phyloP scores from a whole-genome alignment of 2,888 invertebrate genomes.

The Mesorhabditis spiculigera region DNA sequence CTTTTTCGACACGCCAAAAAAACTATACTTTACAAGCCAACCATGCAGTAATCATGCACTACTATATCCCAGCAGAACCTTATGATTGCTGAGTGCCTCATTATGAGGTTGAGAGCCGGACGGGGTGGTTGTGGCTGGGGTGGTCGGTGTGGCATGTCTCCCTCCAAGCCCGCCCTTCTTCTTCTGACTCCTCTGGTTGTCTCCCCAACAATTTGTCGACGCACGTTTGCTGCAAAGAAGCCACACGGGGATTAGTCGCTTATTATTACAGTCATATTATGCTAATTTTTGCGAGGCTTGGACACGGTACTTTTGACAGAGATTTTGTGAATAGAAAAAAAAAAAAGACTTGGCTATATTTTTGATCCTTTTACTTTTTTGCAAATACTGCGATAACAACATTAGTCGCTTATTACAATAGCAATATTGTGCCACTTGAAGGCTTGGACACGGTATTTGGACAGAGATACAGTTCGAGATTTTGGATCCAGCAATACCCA shows the following conservation, averaged over 20 bases:
- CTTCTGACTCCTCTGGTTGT: slow-evolving; percentile 46
- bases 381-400: too few relatives aligned
- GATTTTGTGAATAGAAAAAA: slow-evolving; percentile 3
- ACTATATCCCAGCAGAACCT: too few relatives aligned
- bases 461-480: too few relatives aligned
- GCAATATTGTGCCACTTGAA: too few relatives aligned
- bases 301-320: background rate
- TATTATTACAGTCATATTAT: background rate
- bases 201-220: slow-evolving; percentile 55
- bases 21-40: too few relatives aligned
- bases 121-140: slow-evolving; percentile 17
- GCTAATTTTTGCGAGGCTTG: background rate
- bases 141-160: background rate
- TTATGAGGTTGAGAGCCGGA: slow-evolving; percentile 9
- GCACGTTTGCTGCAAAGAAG: slow-evolving; percentile 49
- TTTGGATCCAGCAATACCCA: too few relatives aligned
- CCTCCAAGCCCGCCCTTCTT: slow-evolving; percentile 41
- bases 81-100: too few relatives aligned
- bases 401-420: too few relatives aligned
- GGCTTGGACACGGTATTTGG: background rate
- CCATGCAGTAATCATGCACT: too few relatives aligned
- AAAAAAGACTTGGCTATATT: background rate
- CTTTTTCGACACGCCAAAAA: too few relatives aligned
- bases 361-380: too few relatives aligned
- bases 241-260: background rate